Percentiles rank a stretch among this genome's conserved stretches.
Evolutionary conservation across 2,797 vertebrate genomes (phyloP).

Genomic region (Leptodactylus fallax): DNA sequence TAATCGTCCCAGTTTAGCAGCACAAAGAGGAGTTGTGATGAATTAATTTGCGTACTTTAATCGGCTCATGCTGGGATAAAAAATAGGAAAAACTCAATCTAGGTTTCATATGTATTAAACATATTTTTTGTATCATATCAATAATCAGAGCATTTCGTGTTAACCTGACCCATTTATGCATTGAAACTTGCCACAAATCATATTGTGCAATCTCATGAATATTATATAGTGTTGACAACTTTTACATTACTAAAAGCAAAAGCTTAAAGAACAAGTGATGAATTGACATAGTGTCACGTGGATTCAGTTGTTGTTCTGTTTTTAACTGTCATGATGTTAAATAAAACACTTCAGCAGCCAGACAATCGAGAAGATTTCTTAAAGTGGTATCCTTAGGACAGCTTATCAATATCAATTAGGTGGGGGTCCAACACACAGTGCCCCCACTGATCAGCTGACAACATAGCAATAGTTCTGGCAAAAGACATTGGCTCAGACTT

Average conservation of each 20-base stretch:
- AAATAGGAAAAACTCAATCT: neutral
- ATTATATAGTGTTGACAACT: neutral
- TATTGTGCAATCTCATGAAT: neutral
- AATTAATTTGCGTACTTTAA: neutral
- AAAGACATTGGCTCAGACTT: no score
- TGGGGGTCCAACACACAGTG: no score
- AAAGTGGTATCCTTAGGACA: no score
- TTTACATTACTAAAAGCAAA: neutral
- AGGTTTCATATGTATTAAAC: neutral
- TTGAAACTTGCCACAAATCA: neutral
- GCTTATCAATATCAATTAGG: no score
- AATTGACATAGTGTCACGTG: neutral
- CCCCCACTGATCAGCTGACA: no score
- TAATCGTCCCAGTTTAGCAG: constrained; percentile 23
- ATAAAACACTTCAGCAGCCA: no score
- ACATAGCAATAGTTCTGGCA: no score
- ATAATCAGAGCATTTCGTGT: neutral
- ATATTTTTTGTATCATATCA: neutral
- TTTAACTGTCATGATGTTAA: no score
- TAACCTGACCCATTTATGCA: neutral
- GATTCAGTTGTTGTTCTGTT: no score
- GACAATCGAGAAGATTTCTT: no score
- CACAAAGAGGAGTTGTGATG: neutral
- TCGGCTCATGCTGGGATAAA: neutral
- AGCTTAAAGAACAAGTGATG: neutral